Evolutionary conservation across 37 sponge, comb jelly and placozoan species (phyloP).

Genomic region (Geodia barretti): DNA sequence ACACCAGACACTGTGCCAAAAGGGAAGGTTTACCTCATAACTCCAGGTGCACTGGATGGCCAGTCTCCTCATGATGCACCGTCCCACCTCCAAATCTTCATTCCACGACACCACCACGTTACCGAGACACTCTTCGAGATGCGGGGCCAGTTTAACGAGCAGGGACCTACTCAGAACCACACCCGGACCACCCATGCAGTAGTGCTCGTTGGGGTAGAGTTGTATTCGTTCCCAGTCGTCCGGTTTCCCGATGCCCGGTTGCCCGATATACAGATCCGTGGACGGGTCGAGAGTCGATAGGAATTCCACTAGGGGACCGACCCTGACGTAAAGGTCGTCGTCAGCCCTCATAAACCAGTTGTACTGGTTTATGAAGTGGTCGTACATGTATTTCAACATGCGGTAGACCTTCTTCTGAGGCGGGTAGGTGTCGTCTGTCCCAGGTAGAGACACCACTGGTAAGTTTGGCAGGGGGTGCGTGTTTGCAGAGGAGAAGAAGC

Average conservation of each 20-base stretch:
- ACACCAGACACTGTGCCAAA: too few species aligned
- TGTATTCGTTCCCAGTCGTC: constrained; percentile 31
- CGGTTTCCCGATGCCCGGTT: constrained; percentile 58
- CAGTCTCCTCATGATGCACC: constrained; percentile 67
- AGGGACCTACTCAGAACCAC: constrained; percentile 62
- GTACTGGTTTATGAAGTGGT: constrained; percentile 59
- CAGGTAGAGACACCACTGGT: constrained; percentile 58
- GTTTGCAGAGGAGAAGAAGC: constrained; percentile 53
- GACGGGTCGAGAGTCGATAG: constrained; percentile 48
- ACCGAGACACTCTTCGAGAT: constrained; percentile 53
- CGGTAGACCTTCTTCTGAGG: constrained; percentile 49
- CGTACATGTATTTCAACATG: constrained; percentile 80
- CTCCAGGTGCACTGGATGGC: constrained; percentile 75
- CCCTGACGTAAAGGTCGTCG: constrained; percentile 72
- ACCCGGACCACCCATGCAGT: constrained; percentile 78
- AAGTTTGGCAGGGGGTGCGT: constrained; percentile 41
- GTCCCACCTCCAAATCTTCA: constrained; percentile 74
- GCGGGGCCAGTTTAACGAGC: constrained; percentile 48
- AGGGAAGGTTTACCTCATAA: constrained; percentile 55
- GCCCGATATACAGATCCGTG: constrained; percentile 54
- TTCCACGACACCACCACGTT: constrained; percentile 57
- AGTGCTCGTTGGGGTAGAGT: constrained; percentile 44
- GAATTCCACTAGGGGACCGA: constrained; percentile 39
- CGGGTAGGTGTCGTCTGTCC: constrained; percentile 70
- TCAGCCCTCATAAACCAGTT: constrained; percentile 86